Evolutionary conservation across 2,888 invertebrate species (phyloP).

Genomic region (Micoletzkya japonica): DNA sequence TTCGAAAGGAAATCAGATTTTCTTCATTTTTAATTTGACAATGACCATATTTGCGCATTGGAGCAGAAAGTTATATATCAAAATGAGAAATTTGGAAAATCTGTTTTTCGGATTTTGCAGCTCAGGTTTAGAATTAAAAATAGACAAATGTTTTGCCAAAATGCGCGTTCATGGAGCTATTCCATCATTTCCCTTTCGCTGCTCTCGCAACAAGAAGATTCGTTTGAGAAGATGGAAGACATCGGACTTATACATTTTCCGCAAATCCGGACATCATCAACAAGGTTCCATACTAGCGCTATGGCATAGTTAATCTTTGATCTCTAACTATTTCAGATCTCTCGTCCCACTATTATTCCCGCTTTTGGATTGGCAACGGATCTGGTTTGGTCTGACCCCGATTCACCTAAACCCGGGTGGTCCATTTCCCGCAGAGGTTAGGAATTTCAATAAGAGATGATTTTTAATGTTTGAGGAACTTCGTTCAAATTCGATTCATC

Average conservation of each 20-base stretch:
- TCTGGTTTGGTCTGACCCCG: slow-evolving; percentile 27
- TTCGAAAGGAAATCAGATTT: no score
- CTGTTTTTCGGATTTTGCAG: no score
- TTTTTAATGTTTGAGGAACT: slow-evolving; percentile 28
- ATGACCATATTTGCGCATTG: no score
- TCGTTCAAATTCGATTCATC: slow-evolving; percentile 39
- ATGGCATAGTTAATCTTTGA: neutral
- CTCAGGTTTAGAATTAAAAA: no score
- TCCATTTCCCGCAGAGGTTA: slow-evolving; percentile 20
- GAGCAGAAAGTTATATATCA: no score
- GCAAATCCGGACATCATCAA: slow-evolving; percentile 15
- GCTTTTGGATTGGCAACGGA: slow-evolving; percentile 24
- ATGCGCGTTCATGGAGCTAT: slow-evolving; percentile 25
- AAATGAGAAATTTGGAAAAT: no score
- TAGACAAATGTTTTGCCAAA: no score
- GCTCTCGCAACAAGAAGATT: slow-evolving; percentile 26
- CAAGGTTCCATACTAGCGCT: neutral
- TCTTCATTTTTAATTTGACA: no score
- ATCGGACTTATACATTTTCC: slow-evolving; percentile 17
- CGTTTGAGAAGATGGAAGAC: slow-evolving; percentile 16
- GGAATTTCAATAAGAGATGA: neutral
- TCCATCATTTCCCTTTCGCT: slow-evolving; percentile 13
- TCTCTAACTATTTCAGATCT: slow-evolving; percentile 6
- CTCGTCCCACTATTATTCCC: slow-evolving; percentile 19
- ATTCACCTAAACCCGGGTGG: slow-evolving; percentile 18